phyloP scores from a whole-genome alignment of 2,888 invertebrate species.

The Drosophila histrio region DNA sequence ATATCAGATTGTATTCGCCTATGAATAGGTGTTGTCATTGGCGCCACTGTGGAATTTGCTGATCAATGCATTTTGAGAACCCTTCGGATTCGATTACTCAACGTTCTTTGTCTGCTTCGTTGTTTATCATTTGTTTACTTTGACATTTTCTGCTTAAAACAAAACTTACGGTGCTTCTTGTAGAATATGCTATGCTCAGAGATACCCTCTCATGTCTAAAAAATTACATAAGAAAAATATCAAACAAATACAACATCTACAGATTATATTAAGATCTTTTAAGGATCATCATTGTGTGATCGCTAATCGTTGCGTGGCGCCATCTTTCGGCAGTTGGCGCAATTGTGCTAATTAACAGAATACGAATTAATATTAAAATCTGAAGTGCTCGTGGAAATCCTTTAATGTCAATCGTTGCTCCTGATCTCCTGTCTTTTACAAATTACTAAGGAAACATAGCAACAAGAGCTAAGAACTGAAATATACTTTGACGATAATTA shows the following conservation, averaged over 20 bases:
- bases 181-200: not conserved
- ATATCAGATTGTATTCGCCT: not conserved
- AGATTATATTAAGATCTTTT: too few species aligned
- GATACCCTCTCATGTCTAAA: not conserved
- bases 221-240: not conserved
- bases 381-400: too few species aligned
- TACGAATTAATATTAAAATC: too few species aligned
- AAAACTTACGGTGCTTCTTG: not conserved
- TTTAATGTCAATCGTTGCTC: too few species aligned
- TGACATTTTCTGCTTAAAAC: not conserved
- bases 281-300: not conserved
- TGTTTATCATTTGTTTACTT: conserved; percentile 7
- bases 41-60: conserved; percentile 21
- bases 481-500: too few species aligned
- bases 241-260: too few species aligned
- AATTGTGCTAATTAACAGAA: too few species aligned
- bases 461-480: too few species aligned
- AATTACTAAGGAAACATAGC: too few species aligned
- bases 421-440: too few species aligned
- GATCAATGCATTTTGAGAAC: not conserved
- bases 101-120: not conserved
- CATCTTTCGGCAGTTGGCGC: not conserved
- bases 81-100: not conserved
- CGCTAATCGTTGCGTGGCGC: not conserved
- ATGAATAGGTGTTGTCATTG: not conserved